Conservation (phyloP, 2,113 vertebrate species). For the Columbina picui region DNA sequence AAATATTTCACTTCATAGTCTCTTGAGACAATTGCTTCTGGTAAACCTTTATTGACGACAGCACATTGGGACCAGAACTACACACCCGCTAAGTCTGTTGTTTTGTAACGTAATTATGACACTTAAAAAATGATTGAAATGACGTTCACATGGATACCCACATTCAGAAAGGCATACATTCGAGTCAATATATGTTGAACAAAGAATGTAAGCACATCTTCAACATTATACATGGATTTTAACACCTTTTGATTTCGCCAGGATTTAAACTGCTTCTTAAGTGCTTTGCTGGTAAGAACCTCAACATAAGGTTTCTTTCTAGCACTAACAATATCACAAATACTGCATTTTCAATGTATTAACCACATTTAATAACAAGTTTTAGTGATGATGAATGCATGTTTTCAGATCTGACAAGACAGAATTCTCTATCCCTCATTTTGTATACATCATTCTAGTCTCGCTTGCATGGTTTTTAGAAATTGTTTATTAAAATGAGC, state of each 20-base stretch:
- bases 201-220: neutral
- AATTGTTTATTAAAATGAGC: neutral
- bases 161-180: neutral
- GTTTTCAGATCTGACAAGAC: neutral
- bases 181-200: neutral
- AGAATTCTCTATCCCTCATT: neutral
- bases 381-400: neutral
- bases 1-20: conserved; percentile 17
- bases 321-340: neutral
- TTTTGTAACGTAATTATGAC: neutral
- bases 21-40: conserved; percentile 32
- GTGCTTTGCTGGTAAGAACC: neutral
- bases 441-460: neutral
- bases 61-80: neutral
- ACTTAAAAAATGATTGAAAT: neutral
- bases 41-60: conserved; percentile 9
- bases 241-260: neutral
- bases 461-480: neutral
- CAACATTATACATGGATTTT: neutral
- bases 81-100: neutral
- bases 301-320: neutral
- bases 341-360: neutral
- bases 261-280: neutral
- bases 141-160: neutral
- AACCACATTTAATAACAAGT: neutral